Conservation (phyloP, 2,797 vertebrate genomes). For the Dendrocincla tyrannina region DNA sequence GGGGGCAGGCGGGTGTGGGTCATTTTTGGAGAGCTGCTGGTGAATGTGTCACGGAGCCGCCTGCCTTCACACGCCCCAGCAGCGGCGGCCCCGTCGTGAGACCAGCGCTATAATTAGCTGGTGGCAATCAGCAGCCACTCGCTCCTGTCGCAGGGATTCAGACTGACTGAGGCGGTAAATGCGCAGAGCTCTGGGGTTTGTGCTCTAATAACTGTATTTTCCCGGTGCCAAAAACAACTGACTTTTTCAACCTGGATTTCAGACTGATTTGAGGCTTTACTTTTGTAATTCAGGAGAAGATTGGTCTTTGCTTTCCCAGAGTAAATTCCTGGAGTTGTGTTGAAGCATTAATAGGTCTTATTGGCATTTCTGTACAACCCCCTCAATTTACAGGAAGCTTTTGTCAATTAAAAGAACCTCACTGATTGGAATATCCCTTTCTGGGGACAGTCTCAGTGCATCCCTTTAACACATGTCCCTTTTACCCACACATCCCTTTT, state of each 20-base stretch:
- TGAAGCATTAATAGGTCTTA: neutral
- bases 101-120: slow-evolving; percentile 71
- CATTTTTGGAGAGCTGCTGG: slow-evolving; percentile 58
- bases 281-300: neutral
- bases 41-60: slow-evolving; percentile 44
- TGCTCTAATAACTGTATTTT: neutral
- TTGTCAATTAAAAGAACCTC: neutral
- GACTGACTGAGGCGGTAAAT: neutral
- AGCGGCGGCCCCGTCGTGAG: slow-evolving; percentile 3
- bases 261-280: neutral
- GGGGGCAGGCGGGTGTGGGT: neutral
- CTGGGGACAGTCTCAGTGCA: neutral
- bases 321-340: neutral
- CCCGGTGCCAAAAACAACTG: neutral
- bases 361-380: neutral
- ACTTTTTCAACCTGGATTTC: neutral
- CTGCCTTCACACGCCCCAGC: slow-evolving; percentile 23
- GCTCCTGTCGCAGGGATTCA: neutral
- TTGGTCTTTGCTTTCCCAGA: neutral
- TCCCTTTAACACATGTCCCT: neutral
- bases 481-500: too few relatives aligned
- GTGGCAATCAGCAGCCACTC: slow-evolving; percentile 35
- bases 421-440: neutral
- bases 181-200: neutral
- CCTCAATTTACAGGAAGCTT: neutral